Conservation (phyloP, 2,113 vertebrate species). For the Eidolon helvum region DNA sequence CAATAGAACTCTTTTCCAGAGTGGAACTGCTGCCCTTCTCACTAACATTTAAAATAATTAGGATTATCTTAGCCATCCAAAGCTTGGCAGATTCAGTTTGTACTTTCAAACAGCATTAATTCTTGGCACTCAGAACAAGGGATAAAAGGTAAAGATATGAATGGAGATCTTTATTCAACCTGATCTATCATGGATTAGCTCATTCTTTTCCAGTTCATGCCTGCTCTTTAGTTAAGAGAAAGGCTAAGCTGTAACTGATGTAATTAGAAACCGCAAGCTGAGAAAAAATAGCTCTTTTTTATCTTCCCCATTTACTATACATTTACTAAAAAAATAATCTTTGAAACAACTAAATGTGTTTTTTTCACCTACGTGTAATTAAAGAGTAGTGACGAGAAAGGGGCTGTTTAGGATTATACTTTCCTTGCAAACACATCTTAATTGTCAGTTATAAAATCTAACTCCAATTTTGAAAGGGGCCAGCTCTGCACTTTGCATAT, state of each 20-base stretch:
- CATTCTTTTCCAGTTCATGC: conserved; percentile 88
- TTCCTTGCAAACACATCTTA: conserved; percentile 32
- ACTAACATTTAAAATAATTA: conserved; percentile 85
- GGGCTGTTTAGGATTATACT: background rate
- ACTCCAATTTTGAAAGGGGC: background rate
- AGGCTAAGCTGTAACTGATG: conserved; percentile 73
- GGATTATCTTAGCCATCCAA: conserved; percentile 86
- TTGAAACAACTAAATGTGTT: conserved; percentile 74
- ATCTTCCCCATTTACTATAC: conserved; percentile 69
- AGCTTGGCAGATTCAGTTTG: conserved; percentile 89
- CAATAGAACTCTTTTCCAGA: conserved; percentile 44
- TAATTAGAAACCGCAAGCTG: conserved; percentile 82
- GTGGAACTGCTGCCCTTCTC: conserved; percentile 84
- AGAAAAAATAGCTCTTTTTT: conserved; percentile 73
- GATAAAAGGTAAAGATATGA: conserved; percentile 92
- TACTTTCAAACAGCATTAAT: conserved; percentile 88
- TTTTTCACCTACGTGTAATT: background rate
- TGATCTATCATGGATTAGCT: conserved; percentile 89
- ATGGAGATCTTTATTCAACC: conserved; percentile 90
- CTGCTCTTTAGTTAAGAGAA: conserved; percentile 83
- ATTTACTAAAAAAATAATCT: conserved; percentile 61
- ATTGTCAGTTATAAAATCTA: conserved; percentile 23
- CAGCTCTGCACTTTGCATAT: background rate
- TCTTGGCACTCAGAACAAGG: conserved; percentile 87
- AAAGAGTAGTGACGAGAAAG: background rate